Base-by-base conservation (phyloP, 2,113 vertebrate species). In the Lampris megalopsis region DNA sequence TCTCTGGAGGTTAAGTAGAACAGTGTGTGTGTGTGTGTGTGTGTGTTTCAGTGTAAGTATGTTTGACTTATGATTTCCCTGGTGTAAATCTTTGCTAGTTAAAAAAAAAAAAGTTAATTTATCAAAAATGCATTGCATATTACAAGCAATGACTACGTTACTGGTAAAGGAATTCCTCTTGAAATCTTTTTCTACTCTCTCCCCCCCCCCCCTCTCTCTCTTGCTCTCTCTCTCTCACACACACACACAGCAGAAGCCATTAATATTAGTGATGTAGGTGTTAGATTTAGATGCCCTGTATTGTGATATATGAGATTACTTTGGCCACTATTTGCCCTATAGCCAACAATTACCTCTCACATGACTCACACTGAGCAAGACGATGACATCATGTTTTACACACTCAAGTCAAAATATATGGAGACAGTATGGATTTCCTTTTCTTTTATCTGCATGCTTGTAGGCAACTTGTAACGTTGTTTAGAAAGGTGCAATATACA, bases 251-350 rank as follows among this genome's bases (percentile, higher is more conserved):
- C 53, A 43, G 37, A 45, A 43, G 63, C 37, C 79, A 75, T 68
- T 57, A 49, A 50, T 71, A 68, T 67, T 41, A 45, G 40, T 9
- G 2, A 53, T 3, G 11, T 57, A 53, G 40, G 50, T 24, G 24
- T 24, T 24, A 24, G 24, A 24, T 24, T 58, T 63, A 58, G 50
- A 71, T 75, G 66, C 54, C 11, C 3, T 63, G 37, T 56, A 83
- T 83, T 67, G 11, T 78, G 78, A 88, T 82, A 24, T 75, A 91
- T 85, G 60, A 59, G 36, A 73, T 72, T n/a, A 75, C 63, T 6
- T 60, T 76, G 77, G 68, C 65, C 59, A 48, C 6, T 68, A 62
- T 77, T 70, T 73, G 67, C 63, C 54, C 40, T 42, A 47, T 59
- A 73, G 68, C 53, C 73, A 66, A 58, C 63, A 64, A 84, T 86